Evolutionary conservation across 2,888 invertebrate species (phyloP).

Genomic region (Antheraea assamensis): DNA sequence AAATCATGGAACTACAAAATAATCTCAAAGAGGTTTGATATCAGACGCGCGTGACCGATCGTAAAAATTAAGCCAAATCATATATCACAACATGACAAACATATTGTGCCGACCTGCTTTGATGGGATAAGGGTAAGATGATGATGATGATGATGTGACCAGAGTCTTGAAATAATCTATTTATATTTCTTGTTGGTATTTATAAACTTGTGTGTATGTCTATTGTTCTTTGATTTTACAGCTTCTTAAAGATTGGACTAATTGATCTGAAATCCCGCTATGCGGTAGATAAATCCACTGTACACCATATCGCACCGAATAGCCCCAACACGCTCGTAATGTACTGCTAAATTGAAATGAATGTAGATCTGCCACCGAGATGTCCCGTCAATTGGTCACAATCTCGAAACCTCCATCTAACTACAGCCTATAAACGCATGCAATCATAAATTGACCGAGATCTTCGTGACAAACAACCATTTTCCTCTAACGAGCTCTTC

Average conservation of each 20-base stretch:
- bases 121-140: too few species aligned
- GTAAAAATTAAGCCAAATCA: too few species aligned
- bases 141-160: too few species aligned
- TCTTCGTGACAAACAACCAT: slow-evolving; percentile 57
- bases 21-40: too few species aligned
- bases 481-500: slow-evolving; percentile 38
- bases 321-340: not conserved
- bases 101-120: too few species aligned
- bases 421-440: slow-evolving; percentile 23
- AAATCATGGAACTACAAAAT: too few species aligned
- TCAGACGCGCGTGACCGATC: too few species aligned
- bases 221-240: not conserved
- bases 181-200: too few species aligned
- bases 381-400: slow-evolving; percentile 12
- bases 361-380: slow-evolving; percentile 11
- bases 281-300: not conserved
- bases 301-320: slow-evolving; percentile 10
- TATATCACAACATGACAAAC: too few species aligned
- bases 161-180: not conserved
- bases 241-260: not conserved
- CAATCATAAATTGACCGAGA: slow-evolving; percentile 48
- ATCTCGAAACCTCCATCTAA: not conserved
- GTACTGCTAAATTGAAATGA: slow-evolving; percentile 7
- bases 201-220: too few species aligned
- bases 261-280: not conserved